Conservation (phyloP, 1,140 invertebrate species). For the Bombus breviceps region DNA sequence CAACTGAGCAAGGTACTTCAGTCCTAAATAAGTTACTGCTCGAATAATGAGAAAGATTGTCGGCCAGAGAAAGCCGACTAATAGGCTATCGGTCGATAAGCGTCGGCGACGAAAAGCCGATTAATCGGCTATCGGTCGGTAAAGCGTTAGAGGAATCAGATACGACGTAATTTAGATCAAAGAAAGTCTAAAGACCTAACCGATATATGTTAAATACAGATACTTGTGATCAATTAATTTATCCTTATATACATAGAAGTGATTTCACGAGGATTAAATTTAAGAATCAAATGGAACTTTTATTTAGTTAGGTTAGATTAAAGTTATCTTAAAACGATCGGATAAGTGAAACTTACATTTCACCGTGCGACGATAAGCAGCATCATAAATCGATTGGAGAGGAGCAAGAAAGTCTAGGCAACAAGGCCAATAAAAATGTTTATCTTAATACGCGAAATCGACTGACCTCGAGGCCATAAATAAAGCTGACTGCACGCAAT, state of each 20-base stretch:
- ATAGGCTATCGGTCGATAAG: too few species aligned
- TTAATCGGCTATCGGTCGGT: too few species aligned
- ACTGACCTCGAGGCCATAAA: slow-evolving; percentile 48
- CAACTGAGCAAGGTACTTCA: too few species aligned
- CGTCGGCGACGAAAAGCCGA: accelerated
- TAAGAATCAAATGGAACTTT: too few species aligned
- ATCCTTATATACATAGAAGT: neutral
- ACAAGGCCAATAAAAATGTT: slow-evolving; percentile 43
- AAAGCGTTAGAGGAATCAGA: neutral
- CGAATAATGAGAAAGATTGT: too few species aligned
- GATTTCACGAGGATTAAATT: neutral
- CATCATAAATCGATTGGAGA: slow-evolving; percentile 1
- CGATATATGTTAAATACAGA: neutral
- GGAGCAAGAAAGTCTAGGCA: neutral
- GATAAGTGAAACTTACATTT: neutral
- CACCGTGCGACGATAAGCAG: neutral
- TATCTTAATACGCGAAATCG: slow-evolving; percentile 46
- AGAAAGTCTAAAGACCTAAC: neutral
- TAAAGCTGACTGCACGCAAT: slow-evolving; percentile 51
- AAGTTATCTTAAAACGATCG: neutral
- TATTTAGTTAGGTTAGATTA: neutral
- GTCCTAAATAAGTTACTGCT: too few species aligned
- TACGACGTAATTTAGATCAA: neutral
- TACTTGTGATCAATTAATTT: neutral
- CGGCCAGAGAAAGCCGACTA: too few species aligned